These are phyloP conservation scores for Coluber constrictor DNA, from an alignment of 2,797 vertebrate genomes.

Conservation along the genomic window DNA sequence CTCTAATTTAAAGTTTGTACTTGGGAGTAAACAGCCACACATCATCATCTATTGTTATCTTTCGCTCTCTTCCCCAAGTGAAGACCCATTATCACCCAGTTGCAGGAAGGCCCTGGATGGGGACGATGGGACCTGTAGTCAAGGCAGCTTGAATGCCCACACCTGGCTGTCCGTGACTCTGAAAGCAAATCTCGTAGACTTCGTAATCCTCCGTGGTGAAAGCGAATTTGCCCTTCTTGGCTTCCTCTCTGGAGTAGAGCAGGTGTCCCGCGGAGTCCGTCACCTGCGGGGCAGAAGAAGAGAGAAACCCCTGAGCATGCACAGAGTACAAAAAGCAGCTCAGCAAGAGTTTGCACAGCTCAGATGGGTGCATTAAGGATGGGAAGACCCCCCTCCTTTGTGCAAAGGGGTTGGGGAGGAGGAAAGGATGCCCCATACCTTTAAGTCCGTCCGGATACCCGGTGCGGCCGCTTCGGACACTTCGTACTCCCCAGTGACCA, in stretches of 20 bases:
- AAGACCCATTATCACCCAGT: neutral
- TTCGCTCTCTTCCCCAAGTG: neutral
- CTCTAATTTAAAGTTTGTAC: neutral
- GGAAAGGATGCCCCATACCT: neutral
- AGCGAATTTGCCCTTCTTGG: slow-evolving; percentile 58
- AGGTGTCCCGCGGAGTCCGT: slow-evolving; percentile 50
- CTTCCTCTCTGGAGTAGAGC: slow-evolving; percentile 52
- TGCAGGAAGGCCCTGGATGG: neutral
- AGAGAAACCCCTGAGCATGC: neutral
- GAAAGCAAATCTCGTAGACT: slow-evolving; percentile 57
- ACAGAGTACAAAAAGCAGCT: neutral
- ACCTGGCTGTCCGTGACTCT: slow-evolving; percentile 25
- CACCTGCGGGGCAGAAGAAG: slow-evolving; percentile 29
- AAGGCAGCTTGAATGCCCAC: too few relatives aligned
- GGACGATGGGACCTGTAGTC: neutral
- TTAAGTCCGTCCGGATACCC: slow-evolving; percentile 33
- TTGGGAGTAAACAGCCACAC: neutral
- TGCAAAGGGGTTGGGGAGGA: neutral
- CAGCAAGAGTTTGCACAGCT: neutral
- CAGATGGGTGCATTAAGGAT: neutral
- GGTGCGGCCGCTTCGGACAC: slow-evolving; percentile 38
- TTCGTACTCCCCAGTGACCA: slow-evolving; percentile 52
- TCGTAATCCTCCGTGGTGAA: slow-evolving; percentile 59
- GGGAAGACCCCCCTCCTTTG: neutral
- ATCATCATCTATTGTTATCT: neutral